These are phyloP conservation scores for Drosophila lutescens DNA, from an alignment of 2,888 invertebrate species.

Conservation along the genomic window DNA sequence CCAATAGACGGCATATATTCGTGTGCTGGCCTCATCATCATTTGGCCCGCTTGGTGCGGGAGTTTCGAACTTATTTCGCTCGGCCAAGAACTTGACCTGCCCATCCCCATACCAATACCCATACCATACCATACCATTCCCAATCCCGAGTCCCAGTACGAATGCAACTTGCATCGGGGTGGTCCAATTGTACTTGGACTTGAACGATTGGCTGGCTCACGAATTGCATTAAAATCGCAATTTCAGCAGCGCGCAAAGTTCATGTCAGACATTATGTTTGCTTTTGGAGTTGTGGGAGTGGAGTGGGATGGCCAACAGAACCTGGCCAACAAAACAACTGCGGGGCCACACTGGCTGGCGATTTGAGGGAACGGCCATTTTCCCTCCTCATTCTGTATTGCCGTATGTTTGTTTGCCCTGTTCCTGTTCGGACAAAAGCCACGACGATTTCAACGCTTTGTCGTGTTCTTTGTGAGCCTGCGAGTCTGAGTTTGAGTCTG, in stretches of 20 bases:
- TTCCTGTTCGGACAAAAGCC: constrained; percentile 70
- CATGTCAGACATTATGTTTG: constrained; percentile 81
- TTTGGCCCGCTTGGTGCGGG: constrained; percentile 32
- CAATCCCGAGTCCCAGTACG: constrained; percentile 13
- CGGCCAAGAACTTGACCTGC: constrained; percentile 26
- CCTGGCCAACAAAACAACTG: constrained; percentile 6
- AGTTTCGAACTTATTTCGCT: constrained; percentile 5
- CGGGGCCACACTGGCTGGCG: constrained; percentile 55
- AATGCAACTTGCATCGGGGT: constrained; percentile 60
- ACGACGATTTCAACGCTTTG: constrained; percentile 82
- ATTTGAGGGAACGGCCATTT: constrained; percentile 52
- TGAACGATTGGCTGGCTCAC: constrained; percentile 80
- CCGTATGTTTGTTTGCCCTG: constrained; percentile 22
- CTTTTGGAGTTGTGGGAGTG: constrained; percentile 41
- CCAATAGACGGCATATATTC: constrained; percentile 17
- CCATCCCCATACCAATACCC: constrained; percentile 9
- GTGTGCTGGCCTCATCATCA: constrained; percentile 36
- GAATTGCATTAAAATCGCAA: constrained; percentile 84
- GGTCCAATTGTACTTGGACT: constrained; percentile 80
- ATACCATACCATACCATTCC: constrained; percentile 7
- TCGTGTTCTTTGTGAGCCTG: constrained; percentile 75
- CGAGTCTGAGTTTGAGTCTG: constrained; percentile 4
- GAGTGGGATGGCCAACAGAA: constrained; percentile 3
- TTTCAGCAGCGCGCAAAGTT: constrained; percentile 82
- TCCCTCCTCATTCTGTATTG: constrained; percentile 10